A percentile compares a stretch with the other conserved stretches of the same genome.
These are phyloP conservation scores for Epicampocera succincta DNA, from an alignment of 2,888 invertebrate genomes.

Conservation along the genomic window DNA sequence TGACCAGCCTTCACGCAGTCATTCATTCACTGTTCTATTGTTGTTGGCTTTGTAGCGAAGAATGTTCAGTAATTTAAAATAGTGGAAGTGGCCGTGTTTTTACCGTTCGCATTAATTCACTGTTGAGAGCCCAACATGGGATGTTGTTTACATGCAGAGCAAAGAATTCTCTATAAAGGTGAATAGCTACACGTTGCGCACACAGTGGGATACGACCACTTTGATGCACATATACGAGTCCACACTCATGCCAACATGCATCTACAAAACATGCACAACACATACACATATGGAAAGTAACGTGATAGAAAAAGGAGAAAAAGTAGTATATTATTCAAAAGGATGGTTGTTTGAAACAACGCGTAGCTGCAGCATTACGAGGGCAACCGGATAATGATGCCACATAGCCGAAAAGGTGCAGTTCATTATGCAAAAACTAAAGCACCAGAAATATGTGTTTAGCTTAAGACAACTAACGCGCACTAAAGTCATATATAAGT, in stretches of 20 bases:
- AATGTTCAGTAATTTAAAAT: background rate
- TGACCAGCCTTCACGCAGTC: background rate
- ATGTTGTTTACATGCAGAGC: constrained; percentile 36
- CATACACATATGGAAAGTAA: background rate
- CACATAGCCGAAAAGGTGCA: too few species aligned
- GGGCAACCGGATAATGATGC: too few species aligned
- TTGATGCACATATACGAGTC: background rate
- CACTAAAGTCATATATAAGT: too few species aligned
- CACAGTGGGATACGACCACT: constrained; percentile 26
- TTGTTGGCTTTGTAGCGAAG: background rate
- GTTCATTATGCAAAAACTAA: too few species aligned
- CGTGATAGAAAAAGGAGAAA: too few species aligned
- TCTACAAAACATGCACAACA: background rate
- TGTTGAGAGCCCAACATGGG: constrained; percentile 58
- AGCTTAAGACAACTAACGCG: too few species aligned
- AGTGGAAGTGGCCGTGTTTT: constrained; percentile 30
- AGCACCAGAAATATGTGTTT: too few species aligned
- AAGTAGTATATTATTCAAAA: too few species aligned
- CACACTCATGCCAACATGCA: background rate
- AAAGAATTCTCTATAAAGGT: constrained; percentile 39
- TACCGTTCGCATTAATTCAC: constrained; percentile 58
- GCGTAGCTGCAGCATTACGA: too few species aligned
- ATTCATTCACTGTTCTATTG: background rate
- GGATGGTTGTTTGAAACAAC: too few species aligned
- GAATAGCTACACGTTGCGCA: constrained; percentile 53